Conservation (phyloP, 2,113 vertebrate genomes). For the Hassar affinis region DNA sequence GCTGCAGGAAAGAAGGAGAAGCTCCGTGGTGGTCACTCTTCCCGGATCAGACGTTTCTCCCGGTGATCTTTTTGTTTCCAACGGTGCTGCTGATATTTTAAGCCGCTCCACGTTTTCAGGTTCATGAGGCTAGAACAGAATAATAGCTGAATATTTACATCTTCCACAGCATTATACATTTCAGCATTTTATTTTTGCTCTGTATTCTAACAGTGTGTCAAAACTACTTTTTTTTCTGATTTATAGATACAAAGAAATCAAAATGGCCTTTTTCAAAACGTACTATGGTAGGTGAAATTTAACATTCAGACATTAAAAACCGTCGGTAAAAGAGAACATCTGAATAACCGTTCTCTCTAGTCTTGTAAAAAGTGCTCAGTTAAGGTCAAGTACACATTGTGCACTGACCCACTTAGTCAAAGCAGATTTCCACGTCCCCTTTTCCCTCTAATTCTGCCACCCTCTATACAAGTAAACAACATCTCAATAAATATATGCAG, state of each 20-base stretch:
- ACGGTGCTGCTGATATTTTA: slow-evolving; percentile 74
- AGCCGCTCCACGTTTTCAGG: slow-evolving; percentile 66
- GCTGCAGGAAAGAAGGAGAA: slow-evolving; percentile 74
- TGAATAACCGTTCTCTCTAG: slow-evolving; percentile 29
- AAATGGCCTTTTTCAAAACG: slow-evolving; percentile 88
- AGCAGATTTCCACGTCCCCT: slow-evolving; percentile 63
- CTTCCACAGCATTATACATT: not conserved
- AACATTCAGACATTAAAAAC: not conserved
- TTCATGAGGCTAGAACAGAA: slow-evolving; percentile 33
- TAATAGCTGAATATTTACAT: not conserved
- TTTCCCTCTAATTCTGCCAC: slow-evolving; percentile 49
- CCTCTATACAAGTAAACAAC: slow-evolving; percentile 52
- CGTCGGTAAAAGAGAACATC: not conserved
- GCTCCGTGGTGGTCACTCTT: slow-evolving; percentile 83
- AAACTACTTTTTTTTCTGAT: not conserved
- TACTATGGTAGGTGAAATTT: slow-evolving; percentile 71
- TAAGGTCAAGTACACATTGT: slow-evolving; percentile 60
- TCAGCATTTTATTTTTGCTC: not conserved
- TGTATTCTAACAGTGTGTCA: not conserved
- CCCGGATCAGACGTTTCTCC: slow-evolving; percentile 83
- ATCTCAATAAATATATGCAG: slow-evolving; percentile 37
- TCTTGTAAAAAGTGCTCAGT: slow-evolving; percentile 37
- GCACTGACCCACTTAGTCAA: slow-evolving; percentile 68
- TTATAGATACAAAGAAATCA: slow-evolving; percentile 82
- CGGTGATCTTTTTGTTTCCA: slow-evolving; percentile 84